Evolutionary conservation across 2,888 invertebrate genomes (phyloP).

Genomic region (Papilio elwesi): DNA sequence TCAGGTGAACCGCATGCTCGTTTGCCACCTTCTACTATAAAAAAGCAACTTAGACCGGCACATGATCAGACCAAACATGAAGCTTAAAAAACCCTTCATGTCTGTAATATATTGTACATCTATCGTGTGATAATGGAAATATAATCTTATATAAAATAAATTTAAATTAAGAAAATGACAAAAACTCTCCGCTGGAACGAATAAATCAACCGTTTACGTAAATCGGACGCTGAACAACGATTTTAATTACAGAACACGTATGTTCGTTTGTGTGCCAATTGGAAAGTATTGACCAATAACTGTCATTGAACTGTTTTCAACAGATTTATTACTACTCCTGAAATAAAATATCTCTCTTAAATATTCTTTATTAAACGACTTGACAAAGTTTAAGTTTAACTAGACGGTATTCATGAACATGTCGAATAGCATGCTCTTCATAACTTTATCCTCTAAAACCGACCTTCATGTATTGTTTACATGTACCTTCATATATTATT

Average conservation of each 20-base stretch:
- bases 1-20: too few species aligned
- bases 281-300: slow-evolving; percentile 14
- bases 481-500: background rate
- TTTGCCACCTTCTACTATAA: too few species aligned
- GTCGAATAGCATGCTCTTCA: too few species aligned
- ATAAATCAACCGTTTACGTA: slow-evolving; percentile 37
- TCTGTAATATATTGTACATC: too few species aligned
- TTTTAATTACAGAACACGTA: slow-evolving; percentile 21
- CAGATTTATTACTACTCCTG: background rate
- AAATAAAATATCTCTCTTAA: background rate
- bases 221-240: slow-evolving; percentile 33
- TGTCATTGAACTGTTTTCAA: slow-evolving; percentile 20
- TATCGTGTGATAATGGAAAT: too few species aligned
- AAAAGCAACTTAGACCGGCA: too few species aligned
- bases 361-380: too few species aligned
- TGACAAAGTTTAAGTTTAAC: too few species aligned
- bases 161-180: background rate
- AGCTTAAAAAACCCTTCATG: too few species aligned
- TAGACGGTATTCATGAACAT: too few species aligned
- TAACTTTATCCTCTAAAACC: background rate
- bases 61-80: too few species aligned
- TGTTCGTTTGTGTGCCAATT: slow-evolving; percentile 24
- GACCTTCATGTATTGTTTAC: background rate
- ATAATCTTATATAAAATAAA: too few species aligned
- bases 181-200: background rate